Evolutionary conservation across 2,113 vertebrate species (phyloP), one percentile per base, ranked within the genome.

Genomic region (Sardina pilchardus): DNA sequence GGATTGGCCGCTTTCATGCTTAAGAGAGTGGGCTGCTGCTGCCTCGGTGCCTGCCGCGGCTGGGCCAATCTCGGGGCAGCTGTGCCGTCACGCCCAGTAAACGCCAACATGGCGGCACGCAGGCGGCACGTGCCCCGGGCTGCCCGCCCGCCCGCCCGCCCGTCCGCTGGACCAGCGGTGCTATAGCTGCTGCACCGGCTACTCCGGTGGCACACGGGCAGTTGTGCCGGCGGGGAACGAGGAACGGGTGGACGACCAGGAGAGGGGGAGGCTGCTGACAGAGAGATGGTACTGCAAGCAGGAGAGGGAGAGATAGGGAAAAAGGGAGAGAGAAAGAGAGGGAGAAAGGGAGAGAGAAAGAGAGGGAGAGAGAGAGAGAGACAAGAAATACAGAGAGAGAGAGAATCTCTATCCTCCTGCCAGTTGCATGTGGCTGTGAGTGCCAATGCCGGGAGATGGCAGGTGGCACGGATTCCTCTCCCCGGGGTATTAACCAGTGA

Each of bases 391-490:
- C 39, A 39, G 39, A 42, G 39, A 47, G 26, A 82, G 81, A 36
- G 43, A 78, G 81, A 50, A 44, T 6, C 14, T 59, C 43, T 75
- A 42, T 75, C 50, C 34, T 45, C 59, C 83, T 82, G 87, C 84
- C 86, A 88, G 82, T 86, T 53, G 30, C 45, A 75, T 87, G 82
- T 84, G 67, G 63, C 14, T 24, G 24, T 67, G 30, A 82, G 83
- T 86, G 86, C 89, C 86, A 87, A 82, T 43, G 78, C 83, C 86
- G 36, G 30, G 84, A 43, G 75, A 88, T 88, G 82, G 83, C 82
- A 88, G 86, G 88, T 85, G 88, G 85, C 86, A 86, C 85, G 5
- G 85, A 47, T 83, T 87, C 48, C 67, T 83, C 36, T 87, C 86
- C 82, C 50, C n/a, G 19, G 82, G 84, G 82, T 21, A 83, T 85